These are phyloP conservation scores for Apocheima hispidaria DNA, from an alignment of 2,888 invertebrate species.

Conservation along the genomic window DNA sequence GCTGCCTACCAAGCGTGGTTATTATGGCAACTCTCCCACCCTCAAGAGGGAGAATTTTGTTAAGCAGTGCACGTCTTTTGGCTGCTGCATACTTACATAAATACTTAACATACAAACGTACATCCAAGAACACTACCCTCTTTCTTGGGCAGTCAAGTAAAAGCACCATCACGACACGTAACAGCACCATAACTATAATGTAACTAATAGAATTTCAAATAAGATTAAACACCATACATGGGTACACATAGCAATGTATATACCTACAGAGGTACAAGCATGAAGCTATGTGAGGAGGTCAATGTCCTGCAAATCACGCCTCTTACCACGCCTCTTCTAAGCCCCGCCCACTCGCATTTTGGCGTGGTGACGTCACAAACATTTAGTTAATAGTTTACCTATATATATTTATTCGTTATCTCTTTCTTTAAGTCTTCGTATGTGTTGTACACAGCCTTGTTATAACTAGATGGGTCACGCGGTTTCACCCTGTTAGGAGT, in stretches of 20 bases:
- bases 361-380: constrained; percentile 51
- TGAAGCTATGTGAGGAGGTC: constrained; percentile 58
- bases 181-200: constrained; percentile 42
- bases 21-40: too few species aligned
- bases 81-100: too few species aligned
- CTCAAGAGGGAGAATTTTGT: too few species aligned
- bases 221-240: constrained; percentile 57
- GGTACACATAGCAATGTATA: constrained; percentile 38
- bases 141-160: too few species aligned
- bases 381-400: constrained; percentile 23
- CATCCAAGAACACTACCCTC: too few species aligned
- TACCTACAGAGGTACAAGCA: constrained; percentile 47
- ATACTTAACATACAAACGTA: too few species aligned
- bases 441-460: too few species aligned
- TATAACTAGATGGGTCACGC: too few species aligned
- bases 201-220: constrained; percentile 76
- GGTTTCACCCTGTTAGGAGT: too few species aligned
- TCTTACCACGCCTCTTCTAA: constrained; percentile 61
- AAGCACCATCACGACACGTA: constrained; percentile 38
- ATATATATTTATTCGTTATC: neutral
- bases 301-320: constrained; percentile 74
- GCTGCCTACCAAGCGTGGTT: too few species aligned
- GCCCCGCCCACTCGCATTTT: constrained; percentile 68
- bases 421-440: neutral
- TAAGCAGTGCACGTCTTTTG: too few species aligned